Conservation (phyloP, 2,797 vertebrate genomes). For the Xenops minutus region DNA sequence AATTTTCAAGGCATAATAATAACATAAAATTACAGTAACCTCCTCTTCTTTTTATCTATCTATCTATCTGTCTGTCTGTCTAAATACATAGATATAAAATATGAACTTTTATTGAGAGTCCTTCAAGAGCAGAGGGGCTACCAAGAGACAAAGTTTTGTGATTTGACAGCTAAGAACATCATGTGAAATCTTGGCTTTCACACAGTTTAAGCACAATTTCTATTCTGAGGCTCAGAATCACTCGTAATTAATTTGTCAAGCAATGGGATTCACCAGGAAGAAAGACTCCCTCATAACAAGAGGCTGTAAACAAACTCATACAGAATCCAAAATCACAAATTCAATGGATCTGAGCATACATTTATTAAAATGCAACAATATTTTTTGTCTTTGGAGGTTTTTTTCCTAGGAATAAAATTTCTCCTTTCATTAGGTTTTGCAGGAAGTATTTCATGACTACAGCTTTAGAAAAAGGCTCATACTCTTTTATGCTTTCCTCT, state of each 20-base stretch:
- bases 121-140: background rate
- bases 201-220: background rate
- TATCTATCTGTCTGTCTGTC: background rate
- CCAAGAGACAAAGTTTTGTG: background rate
- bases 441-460: background rate
- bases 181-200: background rate
- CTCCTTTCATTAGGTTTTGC: background rate
- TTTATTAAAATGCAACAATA: background rate
- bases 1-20: background rate
- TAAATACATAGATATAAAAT: background rate
- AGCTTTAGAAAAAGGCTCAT: background rate
- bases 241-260: background rate
- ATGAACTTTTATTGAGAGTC: background rate
- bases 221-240: background rate
- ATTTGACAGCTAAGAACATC: background rate
- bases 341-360: background rate
- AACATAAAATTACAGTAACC: background rate
- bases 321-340: background rate
- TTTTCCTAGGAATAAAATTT: background rate
- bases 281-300: background rate
- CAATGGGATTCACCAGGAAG: background rate
- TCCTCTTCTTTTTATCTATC: background rate
- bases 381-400: background rate
- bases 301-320: background rate
- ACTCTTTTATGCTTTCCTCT: background rate